Evolutionary conservation across 2,888 invertebrate genomes (phyloP), one percentile per base, ranked within the genome.

Genomic region (Spisula subtruncata): DNA sequence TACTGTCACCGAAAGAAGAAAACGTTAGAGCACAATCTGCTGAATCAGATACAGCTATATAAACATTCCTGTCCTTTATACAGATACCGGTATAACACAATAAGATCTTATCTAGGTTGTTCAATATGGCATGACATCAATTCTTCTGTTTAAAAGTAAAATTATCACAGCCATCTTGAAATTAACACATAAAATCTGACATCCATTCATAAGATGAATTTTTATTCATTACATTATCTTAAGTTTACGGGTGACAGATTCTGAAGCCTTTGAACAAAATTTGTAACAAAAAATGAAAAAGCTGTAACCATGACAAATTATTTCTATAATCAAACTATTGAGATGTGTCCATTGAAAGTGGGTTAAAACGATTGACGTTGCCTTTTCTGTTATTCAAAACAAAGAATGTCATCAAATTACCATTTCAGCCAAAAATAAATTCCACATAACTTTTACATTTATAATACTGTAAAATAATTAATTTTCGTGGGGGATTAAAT

Each of bases 161-260:
- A 16, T 79, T 85, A 85, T 85, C 85, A 54, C 51, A n/a, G 48
- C n/a, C 8, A 85, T 85, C 85, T 85, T 32, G 79, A 79, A 51
- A 41, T 56, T 80, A 54, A 54, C 54, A 85, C 35, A 80, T 85
- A 12, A 41, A 29, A 71, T 51, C 29, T 84, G 84, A 84, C 84
- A 85, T 79, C 85, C 75, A 79, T 51, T 85, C n/a, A n/a, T 32
- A 48, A 79, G 51, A 85, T 54, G 51, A 85, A 85, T 85, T 75
- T 51, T 29, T 14, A 29, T 4, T 35, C 16, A 66, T 71, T 35
- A 71, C 83, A 71, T 71, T 46, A 83, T 25, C 12, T 83, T 10
- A 66, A 66, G 20, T 25, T 25, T 66, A 66, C 5, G 25, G n/a
- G 60, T 66, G 25, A n/a, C 25, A 25, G 60, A 25, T 66, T 66